These are phyloP conservation scores for Marisa cornuarietis DNA, from an alignment of 1,140 invertebrate species.

Conservation along the genomic window DNA sequence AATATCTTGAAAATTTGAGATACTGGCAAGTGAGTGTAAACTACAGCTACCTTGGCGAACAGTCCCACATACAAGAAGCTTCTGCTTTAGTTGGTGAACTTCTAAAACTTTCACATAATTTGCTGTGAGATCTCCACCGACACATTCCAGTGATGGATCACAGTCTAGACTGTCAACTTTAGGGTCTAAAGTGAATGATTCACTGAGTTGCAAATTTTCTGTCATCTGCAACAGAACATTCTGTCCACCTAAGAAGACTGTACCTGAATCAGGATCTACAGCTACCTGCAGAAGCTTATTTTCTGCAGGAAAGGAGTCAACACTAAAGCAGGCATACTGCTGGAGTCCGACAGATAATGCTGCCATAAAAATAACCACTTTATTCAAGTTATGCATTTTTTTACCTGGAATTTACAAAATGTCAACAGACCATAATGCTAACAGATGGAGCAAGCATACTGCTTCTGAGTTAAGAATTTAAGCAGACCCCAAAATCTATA, in stretches of 20 bases:
- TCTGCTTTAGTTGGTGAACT: constrained; percentile 27
- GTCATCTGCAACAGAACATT: constrained; percentile 33
- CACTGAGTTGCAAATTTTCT: constrained; percentile 22
- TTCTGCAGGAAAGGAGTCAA: background rate
- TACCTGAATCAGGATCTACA: background rate
- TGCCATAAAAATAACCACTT: no score
- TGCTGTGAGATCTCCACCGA: background rate
- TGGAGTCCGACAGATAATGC: no score
- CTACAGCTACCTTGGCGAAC: constrained; percentile 33
- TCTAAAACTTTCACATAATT: constrained; percentile 35
- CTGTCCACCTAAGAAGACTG: constrained; percentile 36
- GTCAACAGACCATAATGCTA: no score
- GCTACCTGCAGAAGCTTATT: background rate
- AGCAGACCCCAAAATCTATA: no score
- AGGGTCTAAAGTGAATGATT: constrained; percentile 19
- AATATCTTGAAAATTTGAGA: constrained; percentile 5
- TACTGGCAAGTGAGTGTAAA: constrained; percentile 28
- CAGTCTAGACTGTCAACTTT: constrained; percentile 24
- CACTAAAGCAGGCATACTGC: background rate
- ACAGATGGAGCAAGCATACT: no score
- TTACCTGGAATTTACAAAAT: no score
- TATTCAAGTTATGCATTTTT: no score
- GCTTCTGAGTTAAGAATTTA: no score
- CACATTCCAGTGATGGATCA: constrained; percentile 18
- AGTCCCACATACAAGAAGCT: constrained; percentile 38